Percentiles rank a stretch among this genome's conserved stretches.
phyloP scores from a whole-genome alignment of 2,797 vertebrate species.

The Leucoraja ocellata region DNA sequence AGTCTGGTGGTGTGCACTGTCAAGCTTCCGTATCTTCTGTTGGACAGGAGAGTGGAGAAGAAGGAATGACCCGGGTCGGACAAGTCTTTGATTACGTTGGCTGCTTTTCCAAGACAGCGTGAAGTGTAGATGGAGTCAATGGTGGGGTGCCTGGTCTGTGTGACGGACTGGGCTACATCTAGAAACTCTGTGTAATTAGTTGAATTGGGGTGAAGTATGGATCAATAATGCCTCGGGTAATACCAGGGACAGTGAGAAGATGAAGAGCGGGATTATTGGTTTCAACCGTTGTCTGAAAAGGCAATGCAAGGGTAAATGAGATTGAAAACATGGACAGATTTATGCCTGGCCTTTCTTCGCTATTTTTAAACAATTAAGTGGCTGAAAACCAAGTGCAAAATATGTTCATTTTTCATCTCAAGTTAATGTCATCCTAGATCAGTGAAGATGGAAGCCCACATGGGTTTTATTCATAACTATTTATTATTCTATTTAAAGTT shows the following conservation, averaged over 20 bases:
- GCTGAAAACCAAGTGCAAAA: not conserved
- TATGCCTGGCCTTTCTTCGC: too few relatives aligned
- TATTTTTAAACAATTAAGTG: not conserved
- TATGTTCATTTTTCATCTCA: not conserved
- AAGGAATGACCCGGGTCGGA: too few relatives aligned
- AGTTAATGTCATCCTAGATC: slow-evolving; percentile 6
- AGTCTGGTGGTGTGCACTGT: too few relatives aligned
- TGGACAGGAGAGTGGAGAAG: too few relatives aligned
- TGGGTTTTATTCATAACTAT: not conserved
- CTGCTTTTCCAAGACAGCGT: too few relatives aligned
- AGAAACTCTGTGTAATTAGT: too few relatives aligned
- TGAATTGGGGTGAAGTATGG: not conserved
- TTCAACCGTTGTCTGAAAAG: not conserved
- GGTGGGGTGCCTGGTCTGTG: too few relatives aligned
- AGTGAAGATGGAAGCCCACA: not conserved
- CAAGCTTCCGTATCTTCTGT: too few relatives aligned
- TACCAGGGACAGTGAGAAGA: not conserved
- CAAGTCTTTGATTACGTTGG: too few relatives aligned
- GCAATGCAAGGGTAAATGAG: not conserved
- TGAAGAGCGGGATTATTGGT: not conserved
- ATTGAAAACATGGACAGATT: not conserved
- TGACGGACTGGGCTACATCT: too few relatives aligned
- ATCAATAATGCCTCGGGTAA: too few relatives aligned
- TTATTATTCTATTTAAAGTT: not conserved
- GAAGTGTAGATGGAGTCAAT: too few relatives aligned